Conservation (phyloP, 2,797 vertebrate genomes). For the Poeciliopsis gracilis region DNA sequence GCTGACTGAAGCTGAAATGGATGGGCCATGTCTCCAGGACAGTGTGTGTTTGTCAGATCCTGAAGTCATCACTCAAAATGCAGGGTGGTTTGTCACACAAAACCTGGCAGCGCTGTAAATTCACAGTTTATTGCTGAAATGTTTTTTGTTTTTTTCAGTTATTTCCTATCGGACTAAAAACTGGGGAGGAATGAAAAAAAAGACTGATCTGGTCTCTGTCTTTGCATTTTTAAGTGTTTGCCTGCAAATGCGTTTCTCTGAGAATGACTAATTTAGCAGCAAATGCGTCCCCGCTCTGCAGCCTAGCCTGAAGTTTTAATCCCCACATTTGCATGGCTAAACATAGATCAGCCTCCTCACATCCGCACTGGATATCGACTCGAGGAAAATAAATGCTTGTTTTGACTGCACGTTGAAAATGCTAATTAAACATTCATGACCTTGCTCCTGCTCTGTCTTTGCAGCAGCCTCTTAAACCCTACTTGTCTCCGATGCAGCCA, state of each 20-base stretch:
- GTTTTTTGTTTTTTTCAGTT: slow-evolving; percentile 24
- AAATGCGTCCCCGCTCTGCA: slow-evolving; percentile 48
- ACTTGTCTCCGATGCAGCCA: slow-evolving; percentile 40
- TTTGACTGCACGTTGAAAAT: slow-evolving; percentile 64
- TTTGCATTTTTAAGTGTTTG: slow-evolving; percentile 35
- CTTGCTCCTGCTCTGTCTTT: slow-evolving; percentile 28
- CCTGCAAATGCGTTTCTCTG: slow-evolving; percentile 49
- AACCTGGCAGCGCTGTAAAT: slow-evolving; percentile 36
- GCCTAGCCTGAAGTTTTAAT: slow-evolving; percentile 74
- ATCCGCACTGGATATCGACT: slow-evolving; percentile 59
- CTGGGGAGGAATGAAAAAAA: not conserved
- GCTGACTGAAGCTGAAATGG: slow-evolving; percentile 62
- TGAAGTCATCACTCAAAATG: slow-evolving; percentile 39
- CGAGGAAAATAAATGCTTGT: slow-evolving; percentile 71
- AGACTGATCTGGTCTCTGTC: slow-evolving; percentile 16
- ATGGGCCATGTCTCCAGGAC: slow-evolving; percentile 38
- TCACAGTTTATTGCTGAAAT: slow-evolving; percentile 41
- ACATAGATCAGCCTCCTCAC: slow-evolving; percentile 72
- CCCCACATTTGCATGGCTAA: slow-evolving; percentile 77
- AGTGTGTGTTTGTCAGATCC: slow-evolving; percentile 44
- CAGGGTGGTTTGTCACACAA: slow-evolving; percentile 22
- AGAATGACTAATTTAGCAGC: slow-evolving; percentile 71
- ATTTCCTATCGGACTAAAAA: slow-evolving; percentile 25
- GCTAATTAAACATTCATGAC: slow-evolving; percentile 67
- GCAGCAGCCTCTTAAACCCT: slow-evolving; percentile 10